Evolutionary conservation across 2,113 vertebrate species (phyloP).

Genomic region (Acanthochromis polyacanthus): DNA sequence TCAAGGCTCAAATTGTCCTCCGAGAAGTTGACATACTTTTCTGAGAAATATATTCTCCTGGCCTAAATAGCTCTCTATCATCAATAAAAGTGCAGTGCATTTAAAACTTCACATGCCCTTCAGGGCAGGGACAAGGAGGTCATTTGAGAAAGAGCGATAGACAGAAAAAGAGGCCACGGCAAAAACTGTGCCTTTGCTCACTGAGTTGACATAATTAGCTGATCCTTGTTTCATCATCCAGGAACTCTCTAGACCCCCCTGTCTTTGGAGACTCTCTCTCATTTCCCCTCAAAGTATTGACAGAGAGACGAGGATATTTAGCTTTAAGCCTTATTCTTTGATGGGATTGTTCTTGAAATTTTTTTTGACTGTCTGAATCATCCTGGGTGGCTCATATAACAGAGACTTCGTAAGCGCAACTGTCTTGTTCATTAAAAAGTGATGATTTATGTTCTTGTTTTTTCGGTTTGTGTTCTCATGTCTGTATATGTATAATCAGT

Average conservation of each 20-base stretch:
- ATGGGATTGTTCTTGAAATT: constrained; percentile 32
- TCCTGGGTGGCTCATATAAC: constrained; percentile 49
- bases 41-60: constrained; percentile 49
- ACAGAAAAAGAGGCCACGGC: constrained; percentile 10
- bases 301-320: constrained; percentile 5
- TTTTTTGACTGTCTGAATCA: constrained; percentile 28
- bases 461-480: background rate
- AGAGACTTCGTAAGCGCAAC: background rate
- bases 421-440: constrained; percentile 13
- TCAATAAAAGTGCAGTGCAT: constrained; percentile 25
- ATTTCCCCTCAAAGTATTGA: constrained; percentile 7
- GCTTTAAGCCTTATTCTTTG: constrained; percentile 29
- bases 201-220: constrained; percentile 55
- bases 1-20: constrained; percentile 64
- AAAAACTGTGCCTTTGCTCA: constrained; percentile 36
- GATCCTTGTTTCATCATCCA: constrained; percentile 54
- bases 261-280: constrained; percentile 31
- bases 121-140: constrained; percentile 10
- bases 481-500: constrained; percentile 8
- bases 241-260: constrained; percentile 43
- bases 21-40: constrained; percentile 54
- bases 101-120: constrained; percentile 47
- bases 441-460: constrained; percentile 47
- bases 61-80: constrained; percentile 45
- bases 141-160: constrained; percentile 25